phyloP scores from a whole-genome alignment of 2,888 invertebrate species.

The Drosophila putrida region DNA sequence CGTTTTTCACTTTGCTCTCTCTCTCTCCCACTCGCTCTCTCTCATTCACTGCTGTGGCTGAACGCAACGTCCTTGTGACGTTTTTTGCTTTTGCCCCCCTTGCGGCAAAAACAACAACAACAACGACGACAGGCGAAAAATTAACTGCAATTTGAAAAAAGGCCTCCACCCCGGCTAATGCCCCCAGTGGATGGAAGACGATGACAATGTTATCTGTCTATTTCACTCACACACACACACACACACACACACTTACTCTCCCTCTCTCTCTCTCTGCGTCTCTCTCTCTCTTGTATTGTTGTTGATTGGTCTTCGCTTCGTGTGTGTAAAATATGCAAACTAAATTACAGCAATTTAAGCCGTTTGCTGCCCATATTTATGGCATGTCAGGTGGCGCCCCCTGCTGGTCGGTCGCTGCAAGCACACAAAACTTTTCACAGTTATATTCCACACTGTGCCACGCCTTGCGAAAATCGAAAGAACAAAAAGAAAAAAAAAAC shows the following conservation, averaged over 20 bases:
- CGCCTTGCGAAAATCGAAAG: conserved; percentile 2
- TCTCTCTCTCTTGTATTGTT: conserved; percentile 5
- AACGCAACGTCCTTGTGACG: conserved; percentile 49
- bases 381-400: conserved; percentile 58
- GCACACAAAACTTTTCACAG: conserved; percentile 37
- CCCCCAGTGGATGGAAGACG: conserved; percentile 8
- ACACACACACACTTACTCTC: neutral
- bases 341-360: conserved; percentile 67
- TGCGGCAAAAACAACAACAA: conserved; percentile 27
- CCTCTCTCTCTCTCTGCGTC: conserved; percentile 6
- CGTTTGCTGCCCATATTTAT: conserved; percentile 62
- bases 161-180: conserved; percentile 24
- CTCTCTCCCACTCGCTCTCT: conserved; percentile 6
- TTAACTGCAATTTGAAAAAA: conserved; percentile 47
- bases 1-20: conserved; percentile 12
- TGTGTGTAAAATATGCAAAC: conserved; percentile 64
- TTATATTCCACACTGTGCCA: conserved; percentile 15
- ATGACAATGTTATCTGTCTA: conserved; percentile 1
- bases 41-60: conserved; percentile 14
- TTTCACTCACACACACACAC: neutral
- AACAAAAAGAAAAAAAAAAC: conserved; percentile 8
- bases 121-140: conserved; percentile 36
- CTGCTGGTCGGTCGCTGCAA: conserved; percentile 29
- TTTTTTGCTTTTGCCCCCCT: conserved; percentile 36
- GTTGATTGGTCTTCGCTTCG: conserved; percentile 45